These are phyloP conservation scores for Zonotrichia leucophrys DNA, from an alignment of 2,113 vertebrate genomes.

Conservation along the genomic window DNA sequence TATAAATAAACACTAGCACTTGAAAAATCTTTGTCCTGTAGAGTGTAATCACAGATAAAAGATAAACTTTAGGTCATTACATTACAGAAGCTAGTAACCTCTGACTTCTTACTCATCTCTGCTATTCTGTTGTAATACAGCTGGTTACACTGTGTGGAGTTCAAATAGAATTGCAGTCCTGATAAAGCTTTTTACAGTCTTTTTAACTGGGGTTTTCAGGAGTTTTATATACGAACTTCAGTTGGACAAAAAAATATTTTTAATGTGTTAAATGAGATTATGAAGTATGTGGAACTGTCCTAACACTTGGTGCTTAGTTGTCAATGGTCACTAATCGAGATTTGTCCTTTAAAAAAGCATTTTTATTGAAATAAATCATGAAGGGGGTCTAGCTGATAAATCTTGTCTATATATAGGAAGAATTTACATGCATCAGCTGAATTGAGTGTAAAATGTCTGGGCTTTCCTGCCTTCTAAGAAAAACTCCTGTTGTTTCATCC, in stretches of 20 bases:
- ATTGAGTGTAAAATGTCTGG: neutral
- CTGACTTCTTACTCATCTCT: neutral
- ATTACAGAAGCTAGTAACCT: neutral
- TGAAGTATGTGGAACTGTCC: neutral
- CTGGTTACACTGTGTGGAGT: neutral
- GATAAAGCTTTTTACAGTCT: neutral
- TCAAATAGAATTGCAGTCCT: neutral
- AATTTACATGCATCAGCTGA: neutral
- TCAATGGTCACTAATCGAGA: neutral
- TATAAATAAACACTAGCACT: neutral
- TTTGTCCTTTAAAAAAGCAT: neutral
- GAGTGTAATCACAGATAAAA: neutral
- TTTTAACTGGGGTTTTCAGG: neutral
- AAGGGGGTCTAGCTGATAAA: neutral
- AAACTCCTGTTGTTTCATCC: neutral
- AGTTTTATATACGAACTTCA: neutral
- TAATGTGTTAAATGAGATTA: neutral
- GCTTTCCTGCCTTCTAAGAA: neutral
- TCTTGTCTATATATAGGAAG: neutral
- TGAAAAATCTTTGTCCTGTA: conserved; percentile 18
- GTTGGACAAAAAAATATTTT: neutral
- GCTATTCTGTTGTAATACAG: neutral
- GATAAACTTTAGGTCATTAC: neutral
- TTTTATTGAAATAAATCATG: neutral
- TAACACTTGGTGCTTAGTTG: neutral